Percentiles rank a stretch among this genome's conserved stretches.
phyloP scores from a whole-genome alignment of 2,888 invertebrate species.

The Chloroclysta siterata region DNA sequence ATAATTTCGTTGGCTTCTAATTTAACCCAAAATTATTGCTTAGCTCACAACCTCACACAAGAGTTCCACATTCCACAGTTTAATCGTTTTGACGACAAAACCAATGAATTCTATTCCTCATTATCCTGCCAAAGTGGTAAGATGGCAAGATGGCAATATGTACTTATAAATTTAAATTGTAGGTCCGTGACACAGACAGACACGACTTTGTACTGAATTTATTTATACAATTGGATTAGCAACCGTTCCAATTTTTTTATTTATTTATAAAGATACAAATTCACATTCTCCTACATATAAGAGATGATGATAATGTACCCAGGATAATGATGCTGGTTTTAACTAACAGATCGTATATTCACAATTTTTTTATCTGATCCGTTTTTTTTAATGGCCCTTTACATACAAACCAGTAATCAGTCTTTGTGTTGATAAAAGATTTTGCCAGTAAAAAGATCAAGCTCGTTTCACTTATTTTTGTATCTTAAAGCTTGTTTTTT shows the following conservation, averaged over 20 bases:
- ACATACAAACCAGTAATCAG: background rate
- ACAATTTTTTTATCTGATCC: too few species aligned
- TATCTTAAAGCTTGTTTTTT: slow-evolving; percentile 66
- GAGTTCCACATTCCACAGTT: background rate
- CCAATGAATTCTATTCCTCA: too few species aligned
- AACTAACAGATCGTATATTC: too few species aligned
- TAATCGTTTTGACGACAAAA: background rate
- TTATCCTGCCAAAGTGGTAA: too few species aligned
- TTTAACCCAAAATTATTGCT: slow-evolving; percentile 15
- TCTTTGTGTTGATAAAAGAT: background rate
- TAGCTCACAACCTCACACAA: slow-evolving; percentile 27
- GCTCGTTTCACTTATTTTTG: background rate
- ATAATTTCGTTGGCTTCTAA: slow-evolving; percentile 16
- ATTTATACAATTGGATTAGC: too few species aligned
- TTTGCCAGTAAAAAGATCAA: background rate
- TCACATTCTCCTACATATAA: background rate
- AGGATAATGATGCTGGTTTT: too few species aligned
- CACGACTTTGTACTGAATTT: too few species aligned
- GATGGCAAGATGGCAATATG: too few species aligned
- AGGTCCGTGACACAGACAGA: too few species aligned
- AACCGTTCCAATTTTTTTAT: background rate
- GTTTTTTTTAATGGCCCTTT: background rate
- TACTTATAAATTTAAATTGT: too few species aligned
- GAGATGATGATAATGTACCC: too few species aligned
- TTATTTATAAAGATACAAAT: background rate